phyloP scores from a whole-genome alignment of 1,140 invertebrate species.

The Drosophila cardini region DNA sequence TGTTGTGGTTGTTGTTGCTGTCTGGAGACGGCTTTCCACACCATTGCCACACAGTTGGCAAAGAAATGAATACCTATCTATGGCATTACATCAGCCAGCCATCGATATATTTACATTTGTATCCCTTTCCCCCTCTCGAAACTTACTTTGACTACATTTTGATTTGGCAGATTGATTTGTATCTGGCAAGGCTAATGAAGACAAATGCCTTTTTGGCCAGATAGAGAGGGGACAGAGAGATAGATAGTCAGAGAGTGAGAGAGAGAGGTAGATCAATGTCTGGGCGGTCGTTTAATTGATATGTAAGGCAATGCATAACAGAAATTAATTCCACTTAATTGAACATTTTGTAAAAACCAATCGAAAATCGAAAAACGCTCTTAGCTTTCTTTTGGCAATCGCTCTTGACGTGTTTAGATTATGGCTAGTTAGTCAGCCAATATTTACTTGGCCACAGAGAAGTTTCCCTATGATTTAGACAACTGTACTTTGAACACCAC shows the following conservation, averaged over 20 bases:
- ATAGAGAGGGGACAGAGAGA: conserved; percentile 3
- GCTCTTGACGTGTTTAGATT: conserved; percentile 21
- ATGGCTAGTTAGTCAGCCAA: background rate
- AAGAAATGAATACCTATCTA: conserved; percentile 66
- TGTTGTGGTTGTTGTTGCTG: conserved; percentile 22
- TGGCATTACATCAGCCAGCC: conserved; percentile 64
- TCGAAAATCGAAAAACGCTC: conserved; percentile 16
- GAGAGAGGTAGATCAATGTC: conserved; percentile 26
- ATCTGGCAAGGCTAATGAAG: conserved; percentile 67
- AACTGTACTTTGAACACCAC: background rate
- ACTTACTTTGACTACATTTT: conserved; percentile 8
- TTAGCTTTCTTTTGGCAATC: conserved; percentile 41
- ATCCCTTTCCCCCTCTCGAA: background rate
- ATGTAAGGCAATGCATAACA: conserved; percentile 25
- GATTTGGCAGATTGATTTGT: conserved; percentile 69
- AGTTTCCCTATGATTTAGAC: background rate
- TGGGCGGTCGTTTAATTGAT: conserved; percentile 70
- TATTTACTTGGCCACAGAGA: background rate
- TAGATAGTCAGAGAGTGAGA: too few species aligned
- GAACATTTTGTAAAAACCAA: conserved; percentile 45
- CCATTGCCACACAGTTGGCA: conserved; percentile 71
- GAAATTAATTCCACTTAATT: conserved; percentile 52
- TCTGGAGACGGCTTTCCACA: conserved; percentile 57
- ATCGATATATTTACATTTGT: conserved; percentile 59
- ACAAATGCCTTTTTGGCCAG: conserved; percentile 62